Evolutionary conservation across 2,888 invertebrate genomes (phyloP).

Genomic region (Cephus rjabovi): DNA sequence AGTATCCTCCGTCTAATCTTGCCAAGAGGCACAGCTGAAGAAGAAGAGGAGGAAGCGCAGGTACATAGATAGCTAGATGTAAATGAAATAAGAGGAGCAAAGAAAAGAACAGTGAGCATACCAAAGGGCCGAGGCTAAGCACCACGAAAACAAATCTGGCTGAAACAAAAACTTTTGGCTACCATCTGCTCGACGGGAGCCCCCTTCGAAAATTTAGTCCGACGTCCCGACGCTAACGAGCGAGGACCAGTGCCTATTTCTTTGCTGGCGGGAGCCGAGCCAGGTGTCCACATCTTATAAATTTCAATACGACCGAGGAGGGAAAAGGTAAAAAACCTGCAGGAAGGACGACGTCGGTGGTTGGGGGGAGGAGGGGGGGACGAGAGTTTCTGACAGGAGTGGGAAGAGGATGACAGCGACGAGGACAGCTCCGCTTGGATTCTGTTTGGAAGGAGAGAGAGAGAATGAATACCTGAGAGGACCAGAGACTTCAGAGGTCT

Average conservation of each 20-base stretch:
- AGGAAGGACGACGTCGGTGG: slow-evolving; percentile 28
- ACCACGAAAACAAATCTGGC: slow-evolving; percentile 55
- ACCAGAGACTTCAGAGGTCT: neutral
- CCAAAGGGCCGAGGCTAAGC: slow-evolving; percentile 23
- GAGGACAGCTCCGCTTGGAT: neutral
- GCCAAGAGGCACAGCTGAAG: too few relatives aligned
- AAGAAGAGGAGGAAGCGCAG: too few relatives aligned
- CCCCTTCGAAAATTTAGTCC: slow-evolving; percentile 4
- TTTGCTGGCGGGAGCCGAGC: slow-evolving; percentile 32
- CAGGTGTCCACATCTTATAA: slow-evolving; percentile 58
- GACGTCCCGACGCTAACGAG: neutral
- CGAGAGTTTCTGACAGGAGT: slow-evolving; percentile 5
- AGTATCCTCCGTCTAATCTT: neutral
- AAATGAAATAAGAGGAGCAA: slow-evolving; percentile 1
- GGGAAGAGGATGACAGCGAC: slow-evolving; percentile 14
- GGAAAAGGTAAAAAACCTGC: slow-evolving; percentile 37
- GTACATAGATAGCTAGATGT: too few relatives aligned
- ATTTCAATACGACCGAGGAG: slow-evolving; percentile 49
- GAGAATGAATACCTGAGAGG: too few relatives aligned
- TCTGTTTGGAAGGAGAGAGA: too few relatives aligned
- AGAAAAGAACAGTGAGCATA: slow-evolving; percentile 4
- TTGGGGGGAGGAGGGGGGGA: slow-evolving; percentile 19
- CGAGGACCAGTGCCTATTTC: slow-evolving; percentile 31
- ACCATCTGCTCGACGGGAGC: slow-evolving; percentile 46
- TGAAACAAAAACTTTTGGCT: slow-evolving; percentile 54